phyloP scores from a whole-genome alignment of 2,113 vertebrate species.

The Mandrillus leucophaeus region DNA sequence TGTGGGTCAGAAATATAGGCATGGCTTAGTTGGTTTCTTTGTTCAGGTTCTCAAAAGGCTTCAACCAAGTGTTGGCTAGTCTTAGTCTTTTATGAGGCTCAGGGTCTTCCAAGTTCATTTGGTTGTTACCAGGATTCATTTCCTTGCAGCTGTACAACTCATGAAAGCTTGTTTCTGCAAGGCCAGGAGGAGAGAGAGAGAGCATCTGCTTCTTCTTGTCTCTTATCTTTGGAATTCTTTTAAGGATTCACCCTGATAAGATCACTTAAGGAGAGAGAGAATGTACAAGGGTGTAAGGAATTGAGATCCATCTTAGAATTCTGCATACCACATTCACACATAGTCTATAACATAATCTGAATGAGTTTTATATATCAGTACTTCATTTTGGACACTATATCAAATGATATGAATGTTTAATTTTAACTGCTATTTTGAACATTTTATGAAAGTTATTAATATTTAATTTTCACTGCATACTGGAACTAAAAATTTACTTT shows the following conservation, averaged over 20 bases:
- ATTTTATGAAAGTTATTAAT: conserved; percentile 28
- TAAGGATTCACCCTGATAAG: background rate
- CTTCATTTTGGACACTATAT: background rate
- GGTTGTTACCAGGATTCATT: background rate
- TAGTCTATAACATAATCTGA: background rate
- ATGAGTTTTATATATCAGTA: background rate
- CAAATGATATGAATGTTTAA: conserved; percentile 38
- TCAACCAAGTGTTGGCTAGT: background rate
- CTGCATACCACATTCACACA: background rate
- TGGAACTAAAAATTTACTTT: background rate
- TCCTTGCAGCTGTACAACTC: background rate
- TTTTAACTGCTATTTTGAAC: background rate
- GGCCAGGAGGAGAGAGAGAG: background rate
- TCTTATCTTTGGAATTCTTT: background rate
- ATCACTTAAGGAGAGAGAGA: background rate
- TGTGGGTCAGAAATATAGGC: background rate
- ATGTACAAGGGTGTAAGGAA: background rate
- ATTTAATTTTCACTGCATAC: conserved; percentile 33
- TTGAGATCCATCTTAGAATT: background rate
- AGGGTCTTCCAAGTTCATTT: background rate
- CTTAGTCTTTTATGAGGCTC: background rate
- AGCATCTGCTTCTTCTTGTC: background rate
- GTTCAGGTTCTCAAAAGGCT: background rate
- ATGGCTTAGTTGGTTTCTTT: background rate
- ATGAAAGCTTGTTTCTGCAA: background rate